A percentile compares a stretch with the other conserved stretches of the same genome.
phyloP scores from a whole-genome alignment of 2,113 vertebrate genomes.

The Catagonus wagneri region DNA sequence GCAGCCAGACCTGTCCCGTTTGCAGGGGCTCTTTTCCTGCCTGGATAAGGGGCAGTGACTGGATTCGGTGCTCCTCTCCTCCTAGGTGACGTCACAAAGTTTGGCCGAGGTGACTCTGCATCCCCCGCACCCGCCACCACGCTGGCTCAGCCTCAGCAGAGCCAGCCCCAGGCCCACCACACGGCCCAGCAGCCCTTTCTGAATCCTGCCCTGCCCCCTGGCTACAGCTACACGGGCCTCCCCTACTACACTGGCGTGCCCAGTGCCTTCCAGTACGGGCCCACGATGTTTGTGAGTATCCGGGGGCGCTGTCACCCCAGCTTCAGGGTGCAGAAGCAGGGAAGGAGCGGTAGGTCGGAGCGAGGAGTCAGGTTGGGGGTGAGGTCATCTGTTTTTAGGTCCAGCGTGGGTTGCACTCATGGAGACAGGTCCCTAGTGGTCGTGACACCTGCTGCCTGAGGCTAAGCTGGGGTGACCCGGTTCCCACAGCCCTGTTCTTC shows the following conservation, averaged over 20 bases:
- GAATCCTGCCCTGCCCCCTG: constrained; percentile 94
- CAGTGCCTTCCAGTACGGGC: constrained; percentile 97
- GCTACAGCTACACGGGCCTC: constrained; percentile 97
- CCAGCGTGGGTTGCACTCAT: background rate
- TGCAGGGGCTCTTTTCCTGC: background rate
- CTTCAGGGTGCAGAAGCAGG: background rate
- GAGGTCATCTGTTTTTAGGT: background rate
- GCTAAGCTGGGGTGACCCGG: background rate
- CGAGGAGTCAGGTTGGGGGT: background rate
- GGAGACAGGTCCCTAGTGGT: background rate
- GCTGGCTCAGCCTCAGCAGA: constrained; percentile 92
- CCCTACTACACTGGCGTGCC: constrained; percentile 97
- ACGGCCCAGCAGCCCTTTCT: constrained; percentile 96
- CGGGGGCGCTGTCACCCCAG: background rate
- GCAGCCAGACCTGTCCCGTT: background rate
- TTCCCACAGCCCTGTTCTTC: background rate
- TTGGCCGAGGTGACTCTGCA: constrained; percentile 95
- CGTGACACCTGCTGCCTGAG: background rate
- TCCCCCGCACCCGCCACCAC: constrained; percentile 95
- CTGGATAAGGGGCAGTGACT: background rate
- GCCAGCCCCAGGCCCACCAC: constrained; percentile 92
- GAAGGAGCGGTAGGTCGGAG: background rate
- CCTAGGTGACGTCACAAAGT: constrained; percentile 96
- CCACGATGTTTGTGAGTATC: constrained; percentile 95
- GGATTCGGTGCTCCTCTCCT: background rate